Evolutionary conservation across 2,888 invertebrate genomes (phyloP), one percentile per base, ranked within the genome.

Genomic region (Chrysolina oricalcia): DNA sequence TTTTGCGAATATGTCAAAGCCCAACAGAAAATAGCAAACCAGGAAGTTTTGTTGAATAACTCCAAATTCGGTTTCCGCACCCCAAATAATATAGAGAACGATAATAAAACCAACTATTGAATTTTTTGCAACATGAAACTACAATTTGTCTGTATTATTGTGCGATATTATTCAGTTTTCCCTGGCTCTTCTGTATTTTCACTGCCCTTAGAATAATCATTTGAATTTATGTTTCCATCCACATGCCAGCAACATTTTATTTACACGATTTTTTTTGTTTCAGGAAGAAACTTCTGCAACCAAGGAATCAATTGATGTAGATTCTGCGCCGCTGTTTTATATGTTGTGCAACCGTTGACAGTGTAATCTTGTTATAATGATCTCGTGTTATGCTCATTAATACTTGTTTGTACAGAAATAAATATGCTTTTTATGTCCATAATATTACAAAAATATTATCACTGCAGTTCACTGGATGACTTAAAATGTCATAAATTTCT

Each of bases 331-430:
- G 83, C 83, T 83, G 82, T 83, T 82, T 83, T 84, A 83, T 84
- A 82, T 85, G 85, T 85, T 85, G 85, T 84, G 82, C 83, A 84
- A 83, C 83, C 82, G 76, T 79, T 79, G 80, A 80, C 80, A 78
- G 81, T 86, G 85, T 86, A 86, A 86, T 85, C 83, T 87, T 87
- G 86, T 86, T 87, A 85, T 83, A 85, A 86, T 88, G 88, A 88
- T 88, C 88, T 88, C 88, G 87, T 88, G 87, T 88, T 87, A 87
- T 86, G 87, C 86, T 87, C 86, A 87, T 87, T 84, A 86, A 84
- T 86, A 85, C 86, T 87, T 87, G 87, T 88, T 88, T 88, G 88
- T 88, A 88, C 87, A 88, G 87, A 86, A 83, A 83, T 81, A 81
- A 81, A 81, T 74, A 76, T 81, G 84, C 84, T 85, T 84, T 84